Evolutionary conservation across 2,888 invertebrate species (phyloP).

Genomic region (Eupithecia exiguata): DNA sequence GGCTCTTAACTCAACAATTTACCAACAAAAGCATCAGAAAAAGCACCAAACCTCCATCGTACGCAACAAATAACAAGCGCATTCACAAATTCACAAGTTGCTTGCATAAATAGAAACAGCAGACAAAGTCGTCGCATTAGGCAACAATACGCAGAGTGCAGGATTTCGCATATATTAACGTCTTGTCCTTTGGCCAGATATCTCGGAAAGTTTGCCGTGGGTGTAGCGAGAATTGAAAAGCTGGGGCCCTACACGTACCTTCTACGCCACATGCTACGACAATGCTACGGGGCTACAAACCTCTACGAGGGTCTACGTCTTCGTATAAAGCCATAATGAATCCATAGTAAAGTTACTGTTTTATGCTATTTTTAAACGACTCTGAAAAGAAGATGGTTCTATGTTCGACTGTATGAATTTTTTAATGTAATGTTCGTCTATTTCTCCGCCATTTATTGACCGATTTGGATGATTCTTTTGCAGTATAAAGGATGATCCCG

Average conservation of each 20-base stretch:
- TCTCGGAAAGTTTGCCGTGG: conserved; percentile 72
- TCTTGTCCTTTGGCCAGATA: conserved; percentile 82
- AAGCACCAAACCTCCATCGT: conserved; percentile 18
- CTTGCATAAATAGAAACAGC: conserved; percentile 70
- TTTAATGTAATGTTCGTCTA: too few relatives aligned
- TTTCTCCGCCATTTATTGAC: too few relatives aligned
- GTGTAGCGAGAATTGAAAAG: conserved; percentile 30
- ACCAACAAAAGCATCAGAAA: background rate
- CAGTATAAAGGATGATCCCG: too few relatives aligned
- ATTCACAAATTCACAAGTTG: conserved; percentile 58
- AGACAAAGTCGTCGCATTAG: conserved; percentile 75
- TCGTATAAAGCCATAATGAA: background rate
- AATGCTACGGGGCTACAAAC: background rate
- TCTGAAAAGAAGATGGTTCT: too few relatives aligned
- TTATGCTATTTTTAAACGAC: background rate
- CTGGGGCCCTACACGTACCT: conserved; percentile 11
- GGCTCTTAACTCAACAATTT: background rate
- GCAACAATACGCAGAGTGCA: conserved; percentile 77
- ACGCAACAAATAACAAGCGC: conserved; percentile 35
- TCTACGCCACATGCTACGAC: conserved; percentile 9
- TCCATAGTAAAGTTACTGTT: background rate
- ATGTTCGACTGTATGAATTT: too few relatives aligned
- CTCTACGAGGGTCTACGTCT: background rate
- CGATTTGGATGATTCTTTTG: too few relatives aligned
- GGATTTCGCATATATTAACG: conserved; percentile 81